Evolutionary conservation across 2,888 invertebrate species (phyloP).

Genomic region (Lasius fuliginosus): DNA sequence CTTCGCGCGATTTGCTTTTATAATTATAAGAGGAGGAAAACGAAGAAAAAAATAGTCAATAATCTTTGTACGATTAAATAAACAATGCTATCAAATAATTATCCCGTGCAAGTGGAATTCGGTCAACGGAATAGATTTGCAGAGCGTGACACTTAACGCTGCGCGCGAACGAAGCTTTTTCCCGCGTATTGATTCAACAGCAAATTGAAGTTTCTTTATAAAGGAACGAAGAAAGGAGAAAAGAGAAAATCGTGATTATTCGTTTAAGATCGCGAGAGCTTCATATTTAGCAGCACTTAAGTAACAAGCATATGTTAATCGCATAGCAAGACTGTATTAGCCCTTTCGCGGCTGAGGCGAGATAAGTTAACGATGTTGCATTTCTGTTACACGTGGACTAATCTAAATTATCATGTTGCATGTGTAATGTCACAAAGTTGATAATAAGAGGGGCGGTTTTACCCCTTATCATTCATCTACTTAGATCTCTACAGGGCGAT

Average conservation of each 20-base stretch:
- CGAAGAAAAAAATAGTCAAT: conserved; percentile 5
- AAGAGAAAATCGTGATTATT: conserved; percentile 16
- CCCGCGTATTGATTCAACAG: not conserved
- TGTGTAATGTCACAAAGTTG: not conserved
- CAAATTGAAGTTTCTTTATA: not conserved
- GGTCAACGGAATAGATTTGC: conserved; percentile 20
- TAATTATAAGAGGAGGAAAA: not conserved
- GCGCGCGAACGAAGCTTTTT: conserved; percentile 13
- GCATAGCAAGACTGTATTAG: not conserved
- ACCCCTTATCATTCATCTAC: conserved; percentile 26
- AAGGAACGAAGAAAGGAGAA: not conserved
- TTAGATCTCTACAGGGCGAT: not conserved
- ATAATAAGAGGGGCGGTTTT: conserved; percentile 23
- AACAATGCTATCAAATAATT: conserved; percentile 43
- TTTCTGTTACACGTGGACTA: not conserved
- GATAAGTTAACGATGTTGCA: not conserved
- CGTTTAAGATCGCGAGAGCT: conserved; percentile 29
- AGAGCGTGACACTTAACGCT: conserved; percentile 1
- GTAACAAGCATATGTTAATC: conserved; percentile 21
- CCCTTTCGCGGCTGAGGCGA: not conserved
- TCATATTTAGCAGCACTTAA: conserved; percentile 27
- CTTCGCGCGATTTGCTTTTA: conserved; percentile 1
- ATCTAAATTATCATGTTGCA: conserved; percentile 28
- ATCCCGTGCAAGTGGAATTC: conserved; percentile 26
- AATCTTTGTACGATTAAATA: conserved; percentile 26